phyloP scores from a whole-genome alignment of 2,888 invertebrate species.

The Nomada goodeniana region DNA sequence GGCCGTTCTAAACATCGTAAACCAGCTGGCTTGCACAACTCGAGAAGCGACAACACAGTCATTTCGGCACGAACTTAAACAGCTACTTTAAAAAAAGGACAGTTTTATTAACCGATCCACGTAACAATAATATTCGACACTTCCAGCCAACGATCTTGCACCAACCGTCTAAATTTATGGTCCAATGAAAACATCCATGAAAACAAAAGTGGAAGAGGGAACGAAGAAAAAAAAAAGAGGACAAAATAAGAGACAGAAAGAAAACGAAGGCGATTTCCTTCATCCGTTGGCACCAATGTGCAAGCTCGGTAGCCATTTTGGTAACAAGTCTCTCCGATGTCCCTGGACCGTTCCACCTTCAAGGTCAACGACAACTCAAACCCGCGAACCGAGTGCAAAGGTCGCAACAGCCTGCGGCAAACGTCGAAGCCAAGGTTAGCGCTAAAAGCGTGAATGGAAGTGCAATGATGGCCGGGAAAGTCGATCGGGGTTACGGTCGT shows the following conservation, averaged over 20 bases:
- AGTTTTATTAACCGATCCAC: background rate
- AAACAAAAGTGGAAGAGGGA: no score
- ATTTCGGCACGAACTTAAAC: background rate
- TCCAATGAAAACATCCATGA: background rate
- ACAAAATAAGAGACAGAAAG: background rate
- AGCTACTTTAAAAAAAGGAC: background rate
- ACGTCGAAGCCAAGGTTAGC: constrained; percentile 58
- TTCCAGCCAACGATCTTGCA: background rate
- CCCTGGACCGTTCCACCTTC: constrained; percentile 44
- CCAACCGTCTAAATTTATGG: background rate
- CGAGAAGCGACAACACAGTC: background rate
- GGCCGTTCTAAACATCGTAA: constrained; percentile 10
- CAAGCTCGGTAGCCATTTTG: background rate
- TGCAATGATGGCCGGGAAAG: constrained; percentile 26
- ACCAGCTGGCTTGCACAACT: background rate
- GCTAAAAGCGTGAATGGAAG: constrained; percentile 55
- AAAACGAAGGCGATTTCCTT: background rate
- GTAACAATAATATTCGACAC: background rate
- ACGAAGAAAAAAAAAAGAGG: no score
- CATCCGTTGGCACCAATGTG: background rate
- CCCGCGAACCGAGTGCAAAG: constrained; percentile 56
- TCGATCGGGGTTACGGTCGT: constrained; percentile 61
- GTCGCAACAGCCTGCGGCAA: constrained; percentile 40
- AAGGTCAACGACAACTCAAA: constrained; percentile 54
- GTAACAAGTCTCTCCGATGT: background rate